Percentiles rank a stretch among this genome's conserved stretches.
phyloP scores from a whole-genome alignment of 1,140 invertebrate species.

The Plodia interpunctella region DNA sequence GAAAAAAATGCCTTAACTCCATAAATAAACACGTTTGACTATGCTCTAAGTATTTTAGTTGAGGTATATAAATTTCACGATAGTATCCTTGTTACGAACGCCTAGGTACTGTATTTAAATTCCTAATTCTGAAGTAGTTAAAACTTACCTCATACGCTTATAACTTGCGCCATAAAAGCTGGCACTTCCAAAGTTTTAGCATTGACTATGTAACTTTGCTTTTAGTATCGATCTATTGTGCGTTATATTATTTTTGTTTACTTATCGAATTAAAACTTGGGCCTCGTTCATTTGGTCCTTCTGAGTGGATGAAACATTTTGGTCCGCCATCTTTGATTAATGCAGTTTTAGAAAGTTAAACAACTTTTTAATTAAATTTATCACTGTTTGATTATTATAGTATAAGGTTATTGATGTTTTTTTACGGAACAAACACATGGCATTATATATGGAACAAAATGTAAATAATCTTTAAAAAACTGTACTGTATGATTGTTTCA shows the following conservation, averaged over 20 bases:
- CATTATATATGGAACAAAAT: too few species aligned
- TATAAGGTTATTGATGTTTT: too few species aligned
- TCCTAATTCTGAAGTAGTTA: too few species aligned
- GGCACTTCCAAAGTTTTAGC: slow-evolving; percentile 23
- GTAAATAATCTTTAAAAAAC: too few species aligned
- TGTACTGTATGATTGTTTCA: too few species aligned
- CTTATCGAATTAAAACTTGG: slow-evolving; percentile 16
- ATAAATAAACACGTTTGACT: too few species aligned
- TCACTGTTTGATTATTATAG: not conserved
- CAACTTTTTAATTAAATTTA: not conserved
- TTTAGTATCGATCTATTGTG: slow-evolving; percentile 31
- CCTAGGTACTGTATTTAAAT: too few species aligned
- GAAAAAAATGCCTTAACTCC: too few species aligned
- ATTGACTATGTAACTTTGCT: slow-evolving; percentile 29
- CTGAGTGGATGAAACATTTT: not conserved
- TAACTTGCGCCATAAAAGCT: slow-evolving; percentile 17
- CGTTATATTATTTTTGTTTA: slow-evolving; percentile 16
- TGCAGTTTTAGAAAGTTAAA: not conserved
- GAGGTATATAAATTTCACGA: too few species aligned
- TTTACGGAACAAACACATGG: too few species aligned
- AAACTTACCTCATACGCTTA: not conserved
- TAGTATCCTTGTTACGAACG: too few species aligned
- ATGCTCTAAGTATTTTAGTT: too few species aligned
- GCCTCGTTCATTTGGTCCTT: not conserved
- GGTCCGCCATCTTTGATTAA: not conserved